A percentile compares a stretch with the other conserved stretches of the same genome.
phyloP scores from a whole-genome alignment of 2,113 vertebrate genomes.

The Fukomys damarensis region DNA sequence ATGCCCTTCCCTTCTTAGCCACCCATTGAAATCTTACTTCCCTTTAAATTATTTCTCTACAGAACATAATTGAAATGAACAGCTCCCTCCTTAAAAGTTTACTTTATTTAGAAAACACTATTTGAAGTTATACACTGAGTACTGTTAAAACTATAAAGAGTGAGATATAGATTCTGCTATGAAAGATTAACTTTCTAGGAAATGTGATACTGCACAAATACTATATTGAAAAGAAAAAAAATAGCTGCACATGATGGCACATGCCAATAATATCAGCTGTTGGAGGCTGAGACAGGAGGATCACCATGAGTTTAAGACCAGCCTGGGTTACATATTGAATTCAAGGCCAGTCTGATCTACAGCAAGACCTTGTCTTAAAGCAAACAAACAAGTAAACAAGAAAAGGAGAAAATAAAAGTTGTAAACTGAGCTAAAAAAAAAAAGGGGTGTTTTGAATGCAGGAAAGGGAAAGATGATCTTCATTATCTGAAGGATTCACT shows the following conservation, averaged over 20 bases:
- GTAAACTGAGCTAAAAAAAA: neutral
- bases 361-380: neutral
- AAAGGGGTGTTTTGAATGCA: neutral
- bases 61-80: slow-evolving; percentile 16
- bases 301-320: neutral
- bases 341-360: neutral
- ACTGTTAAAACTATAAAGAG: neutral
- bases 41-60: slow-evolving; percentile 19
- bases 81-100: neutral
- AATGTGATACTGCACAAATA: neutral
- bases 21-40: neutral
- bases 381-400: neutral
- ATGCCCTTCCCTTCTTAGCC: neutral
- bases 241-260: neutral
- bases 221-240: slow-evolving; percentile 20
- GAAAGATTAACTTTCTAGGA: slow-evolving; percentile 33
- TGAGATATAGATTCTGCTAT: slow-evolving; percentile 14
- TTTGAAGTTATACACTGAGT: neutral
- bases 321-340: neutral
- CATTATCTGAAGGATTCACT: neutral
- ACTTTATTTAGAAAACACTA: slow-evolving; percentile 5
- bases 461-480: neutral
- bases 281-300: no score
- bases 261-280: neutral
- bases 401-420: neutral